Evolutionary conservation across 2,797 vertebrate genomes (phyloP).

Genomic region (Leptodactylus fallax): DNA sequence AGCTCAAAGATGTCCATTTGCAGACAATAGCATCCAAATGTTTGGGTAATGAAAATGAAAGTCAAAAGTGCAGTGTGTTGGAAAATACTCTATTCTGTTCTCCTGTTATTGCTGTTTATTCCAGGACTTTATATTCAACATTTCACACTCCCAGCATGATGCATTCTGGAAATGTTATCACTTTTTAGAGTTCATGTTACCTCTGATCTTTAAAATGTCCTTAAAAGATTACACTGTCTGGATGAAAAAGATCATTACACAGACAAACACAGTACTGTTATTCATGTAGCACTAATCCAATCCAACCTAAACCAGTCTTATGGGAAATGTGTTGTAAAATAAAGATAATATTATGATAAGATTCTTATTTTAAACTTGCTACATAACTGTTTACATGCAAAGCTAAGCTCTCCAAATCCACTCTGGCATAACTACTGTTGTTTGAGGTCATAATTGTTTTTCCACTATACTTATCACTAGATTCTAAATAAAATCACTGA

Average conservation of each 20-base stretch:
- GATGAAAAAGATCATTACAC: constrained; percentile 2
- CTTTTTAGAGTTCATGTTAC: not conserved
- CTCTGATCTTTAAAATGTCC: constrained; percentile 19
- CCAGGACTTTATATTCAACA: constrained; percentile 11
- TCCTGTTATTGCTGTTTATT: not conserved
- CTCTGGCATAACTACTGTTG: constrained; percentile 21
- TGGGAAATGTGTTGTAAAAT: constrained; percentile 11
- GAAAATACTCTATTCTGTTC: not conserved
- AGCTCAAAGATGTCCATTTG: not conserved
- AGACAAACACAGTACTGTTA: not conserved
- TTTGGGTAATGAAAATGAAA: constrained; percentile 24
- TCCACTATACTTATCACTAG: constrained; percentile 25
- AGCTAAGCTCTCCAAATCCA: constrained; percentile 9
- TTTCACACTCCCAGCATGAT: constrained; percentile 1
- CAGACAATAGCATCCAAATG: not conserved
- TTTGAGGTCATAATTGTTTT: constrained; percentile 37
- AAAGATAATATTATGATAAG: constrained; percentile 49
- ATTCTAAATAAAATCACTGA: constrained; percentile 2
- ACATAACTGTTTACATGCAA: constrained; percentile 29
- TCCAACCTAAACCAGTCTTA: not conserved
- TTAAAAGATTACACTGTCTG: constrained; percentile 17
- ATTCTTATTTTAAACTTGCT: constrained; percentile 38
- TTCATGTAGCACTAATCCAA: not conserved
- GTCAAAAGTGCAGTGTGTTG: not conserved
- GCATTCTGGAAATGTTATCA: constrained; percentile 20